A percentile compares a stretch with the other conserved stretches of the same genome.
These are phyloP conservation scores for Papilio xuthus DNA, from an alignment of 1,140 invertebrate species.

Conservation along the genomic window DNA sequence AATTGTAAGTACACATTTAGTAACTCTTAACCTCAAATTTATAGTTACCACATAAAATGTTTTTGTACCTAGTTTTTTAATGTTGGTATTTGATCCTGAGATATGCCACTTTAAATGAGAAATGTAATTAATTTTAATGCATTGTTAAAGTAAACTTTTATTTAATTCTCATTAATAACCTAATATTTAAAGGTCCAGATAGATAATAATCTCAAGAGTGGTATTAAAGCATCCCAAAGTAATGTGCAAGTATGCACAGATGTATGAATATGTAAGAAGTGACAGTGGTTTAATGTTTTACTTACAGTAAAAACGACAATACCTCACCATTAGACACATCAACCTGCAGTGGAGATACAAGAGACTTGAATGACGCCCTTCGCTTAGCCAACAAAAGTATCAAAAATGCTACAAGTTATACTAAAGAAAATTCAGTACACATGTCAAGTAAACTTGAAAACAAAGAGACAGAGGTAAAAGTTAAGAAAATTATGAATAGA, in stretches of 20 bases:
- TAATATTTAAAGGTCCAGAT: too few relatives aligned
- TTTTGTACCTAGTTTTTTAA: not conserved
- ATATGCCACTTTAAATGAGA: too few relatives aligned
- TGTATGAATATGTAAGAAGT: too few relatives aligned
- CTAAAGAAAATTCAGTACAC: constrained; percentile 31
- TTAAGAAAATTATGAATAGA: constrained; percentile 53
- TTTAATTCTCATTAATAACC: too few relatives aligned
- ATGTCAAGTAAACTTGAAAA: constrained; percentile 38
- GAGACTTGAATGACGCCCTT: not conserved
- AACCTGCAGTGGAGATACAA: not conserved
- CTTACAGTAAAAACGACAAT: constrained; percentile 22
- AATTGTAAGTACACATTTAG: not conserved
- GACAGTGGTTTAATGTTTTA: not conserved
- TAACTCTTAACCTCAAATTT: not conserved
- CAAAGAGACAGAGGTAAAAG: constrained; percentile 33
- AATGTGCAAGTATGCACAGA: too few relatives aligned
- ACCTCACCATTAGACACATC: constrained; percentile 1
- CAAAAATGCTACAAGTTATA: constrained; percentile 23
- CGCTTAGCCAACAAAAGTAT: not conserved
- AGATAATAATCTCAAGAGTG: too few relatives aligned
- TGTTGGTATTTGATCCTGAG: too few relatives aligned
- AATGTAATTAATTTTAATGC: too few relatives aligned
- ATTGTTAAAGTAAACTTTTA: too few relatives aligned
- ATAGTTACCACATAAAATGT: not conserved
- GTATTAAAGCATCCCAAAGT: too few relatives aligned